Evolutionary conservation across 1,140 invertebrate genomes (phyloP).

Genomic region (Drosophila ogumai): DNA sequence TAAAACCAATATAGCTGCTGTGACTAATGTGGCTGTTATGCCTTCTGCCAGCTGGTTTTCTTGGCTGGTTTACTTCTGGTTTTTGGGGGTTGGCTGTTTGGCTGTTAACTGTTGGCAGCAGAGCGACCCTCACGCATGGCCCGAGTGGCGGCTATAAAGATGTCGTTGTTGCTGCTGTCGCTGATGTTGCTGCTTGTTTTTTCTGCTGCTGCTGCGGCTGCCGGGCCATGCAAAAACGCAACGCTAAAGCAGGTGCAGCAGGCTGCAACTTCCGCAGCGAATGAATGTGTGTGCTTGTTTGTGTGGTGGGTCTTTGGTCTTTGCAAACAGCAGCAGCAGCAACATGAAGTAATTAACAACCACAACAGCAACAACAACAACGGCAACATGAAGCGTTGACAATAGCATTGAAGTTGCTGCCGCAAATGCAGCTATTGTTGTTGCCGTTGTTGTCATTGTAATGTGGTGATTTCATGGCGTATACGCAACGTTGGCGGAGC

Average conservation of each 20-base stretch:
- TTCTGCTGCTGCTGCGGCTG: slow-evolving; percentile 40
- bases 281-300: slow-evolving; percentile 36
- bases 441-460: slow-evolving; percentile 61
- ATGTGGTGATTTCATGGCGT: slow-evolving; percentile 73
- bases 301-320: slow-evolving; percentile 62
- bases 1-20: slow-evolving; percentile 23
- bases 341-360: slow-evolving; percentile 82
- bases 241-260: slow-evolving; percentile 80
- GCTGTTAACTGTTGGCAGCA: slow-evolving; percentile 48
- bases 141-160: slow-evolving; percentile 71
- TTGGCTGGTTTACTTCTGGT: slow-evolving; percentile 20
- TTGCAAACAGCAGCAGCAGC: slow-evolving; percentile 61
- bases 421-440: slow-evolving; percentile 43
- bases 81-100: slow-evolving; percentile 59
- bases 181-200: slow-evolving; percentile 19
- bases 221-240: slow-evolving; percentile 68
- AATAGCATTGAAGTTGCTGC: slow-evolving; percentile 75
- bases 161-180: slow-evolving; percentile 59
- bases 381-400: slow-evolving; percentile 69
- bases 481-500: slow-evolving; percentile 62
- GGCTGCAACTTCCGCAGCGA: slow-evolving; percentile 77
- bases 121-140: slow-evolving; percentile 64
- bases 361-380: slow-evolving; percentile 60
- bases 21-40: slow-evolving; percentile 28
- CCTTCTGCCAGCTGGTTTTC: slow-evolving; percentile 43